phyloP scores from a whole-genome alignment of 2,797 vertebrate genomes.

The Passerculus sandwichensis region DNA sequence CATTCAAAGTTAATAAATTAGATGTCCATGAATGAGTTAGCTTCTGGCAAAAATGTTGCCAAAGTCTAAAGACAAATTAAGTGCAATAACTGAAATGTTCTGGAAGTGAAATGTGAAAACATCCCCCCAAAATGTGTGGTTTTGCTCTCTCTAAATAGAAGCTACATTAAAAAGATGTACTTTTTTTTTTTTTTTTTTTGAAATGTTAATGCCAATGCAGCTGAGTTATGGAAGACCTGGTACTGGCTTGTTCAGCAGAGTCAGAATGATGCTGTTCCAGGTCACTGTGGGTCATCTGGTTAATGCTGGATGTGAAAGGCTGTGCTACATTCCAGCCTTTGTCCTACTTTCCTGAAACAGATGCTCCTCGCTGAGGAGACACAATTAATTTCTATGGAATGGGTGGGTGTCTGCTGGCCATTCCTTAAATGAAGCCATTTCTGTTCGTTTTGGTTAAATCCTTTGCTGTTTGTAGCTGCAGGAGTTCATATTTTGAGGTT shows the following conservation, averaged over 20 bases:
- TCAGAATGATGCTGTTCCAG: background rate
- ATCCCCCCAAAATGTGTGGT: background rate
- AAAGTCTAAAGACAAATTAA: background rate
- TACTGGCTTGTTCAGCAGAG: background rate
- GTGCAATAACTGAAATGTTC: background rate
- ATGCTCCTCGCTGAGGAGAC: background rate
- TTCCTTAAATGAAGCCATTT: background rate
- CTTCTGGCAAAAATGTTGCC: background rate
- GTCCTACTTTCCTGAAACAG: background rate
- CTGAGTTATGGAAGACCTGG: background rate
- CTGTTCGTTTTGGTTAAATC: background rate
- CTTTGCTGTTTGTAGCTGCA: background rate
- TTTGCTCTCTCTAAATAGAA: background rate
- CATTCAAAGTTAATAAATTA: background rate
- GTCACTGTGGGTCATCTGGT: background rate
- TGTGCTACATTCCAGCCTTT: background rate
- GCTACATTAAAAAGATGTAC: background rate
- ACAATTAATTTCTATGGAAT: background rate
- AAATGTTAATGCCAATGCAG: background rate
- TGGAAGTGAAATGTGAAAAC: background rate
- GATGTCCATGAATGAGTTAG: background rate
- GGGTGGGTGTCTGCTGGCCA: accelerated
- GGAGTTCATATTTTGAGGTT: background rate
- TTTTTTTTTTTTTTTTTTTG: background rate
- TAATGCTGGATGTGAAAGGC: slow-evolving; percentile 12